Conservation (phyloP, 2,888 invertebrate species). For the Pachliopta kotzebuea region DNA sequence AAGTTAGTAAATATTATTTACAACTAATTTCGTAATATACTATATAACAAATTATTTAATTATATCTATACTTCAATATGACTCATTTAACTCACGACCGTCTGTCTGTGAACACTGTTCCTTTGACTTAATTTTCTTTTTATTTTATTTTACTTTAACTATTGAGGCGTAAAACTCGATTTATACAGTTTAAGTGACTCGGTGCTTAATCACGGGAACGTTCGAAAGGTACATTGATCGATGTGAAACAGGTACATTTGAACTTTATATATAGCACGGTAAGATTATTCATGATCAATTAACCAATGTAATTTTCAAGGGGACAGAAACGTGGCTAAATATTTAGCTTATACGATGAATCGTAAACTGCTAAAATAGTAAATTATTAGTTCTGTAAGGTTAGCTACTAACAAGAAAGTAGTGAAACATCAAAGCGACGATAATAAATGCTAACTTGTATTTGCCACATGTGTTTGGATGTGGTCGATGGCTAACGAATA, state of each 20-base stretch:
- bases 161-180: slow-evolving; percentile 27
- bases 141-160: slow-evolving; percentile 9
- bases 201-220: slow-evolving; percentile 29
- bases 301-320: slow-evolving; percentile 53
- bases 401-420: slow-evolving; percentile 3
- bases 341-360: slow-evolving; percentile 8
- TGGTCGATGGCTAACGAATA: slow-evolving; percentile 58
- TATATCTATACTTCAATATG: slow-evolving; percentile 5
- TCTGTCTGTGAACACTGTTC: slow-evolving; percentile 12
- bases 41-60: too few relatives aligned
- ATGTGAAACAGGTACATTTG: slow-evolving; percentile 47
- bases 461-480: slow-evolving; percentile 57
- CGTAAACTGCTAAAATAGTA: not conserved
- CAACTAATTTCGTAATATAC: not conserved
- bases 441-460: slow-evolving; percentile 38
- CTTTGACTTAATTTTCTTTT: not conserved
- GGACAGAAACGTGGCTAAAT: slow-evolving; percentile 45
- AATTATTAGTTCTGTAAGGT: slow-evolving; percentile 11
- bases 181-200: slow-evolving; percentile 26
- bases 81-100: slow-evolving; percentile 21
- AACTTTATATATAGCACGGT: slow-evolving; percentile 65
- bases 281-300: slow-evolving; percentile 58
- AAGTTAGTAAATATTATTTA: not conserved
- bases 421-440: slow-evolving; percentile 29
- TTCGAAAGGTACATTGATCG: slow-evolving; percentile 51